Evolutionary conservation across 2,113 vertebrate species (phyloP), one percentile per base, ranked within the genome.

Genomic region (Delphinapterus leucas): DNA sequence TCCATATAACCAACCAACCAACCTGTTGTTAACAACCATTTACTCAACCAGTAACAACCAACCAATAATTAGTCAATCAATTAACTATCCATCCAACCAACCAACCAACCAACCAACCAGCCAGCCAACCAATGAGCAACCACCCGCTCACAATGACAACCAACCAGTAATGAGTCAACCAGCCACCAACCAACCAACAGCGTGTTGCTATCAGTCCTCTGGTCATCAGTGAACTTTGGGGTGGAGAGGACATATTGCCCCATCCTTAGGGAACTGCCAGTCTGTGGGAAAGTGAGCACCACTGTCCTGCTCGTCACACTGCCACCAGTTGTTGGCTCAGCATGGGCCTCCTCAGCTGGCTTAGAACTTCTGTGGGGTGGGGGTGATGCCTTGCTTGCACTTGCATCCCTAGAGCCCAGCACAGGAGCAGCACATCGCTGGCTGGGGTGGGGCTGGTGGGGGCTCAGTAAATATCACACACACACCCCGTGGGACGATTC

Each of bases 201-300:
- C 2, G 12, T 1, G 1, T 60, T n/a, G 36, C 77, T 49, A 1
- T 38, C 14, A 4, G 60, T 44, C 20, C 14, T 44, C 38, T 21
- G 21, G 41, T 58, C 38, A 18, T 33, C 10, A 0, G 41, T 61
- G 74, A 38, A 53, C 63, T 80, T 38, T 25, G 14, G 28, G 13
- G 33, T 25, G 49, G 49, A 31, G 33, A 63, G 33, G 6, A 47
- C 1, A 0, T 18, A 21, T 12, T 11, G 6, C 41, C 13, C 26
- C 3, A 12, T 14, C 26, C 31, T 33, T 2, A 23, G 41, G 13
- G 70, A 17, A 2, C 36, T 12, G 4, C 12, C 18, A 1, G 15
- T 25, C n/a, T 70, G 12, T 6, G 17, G 74, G 61, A 26, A 15
- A 41, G 13, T 0, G 2, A 36, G 41, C 49, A 2, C 21, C 10